These are phyloP conservation scores for Puntigrus tetrazona DNA, from an alignment of 2,113 vertebrate genomes.

Conservation along the genomic window DNA sequence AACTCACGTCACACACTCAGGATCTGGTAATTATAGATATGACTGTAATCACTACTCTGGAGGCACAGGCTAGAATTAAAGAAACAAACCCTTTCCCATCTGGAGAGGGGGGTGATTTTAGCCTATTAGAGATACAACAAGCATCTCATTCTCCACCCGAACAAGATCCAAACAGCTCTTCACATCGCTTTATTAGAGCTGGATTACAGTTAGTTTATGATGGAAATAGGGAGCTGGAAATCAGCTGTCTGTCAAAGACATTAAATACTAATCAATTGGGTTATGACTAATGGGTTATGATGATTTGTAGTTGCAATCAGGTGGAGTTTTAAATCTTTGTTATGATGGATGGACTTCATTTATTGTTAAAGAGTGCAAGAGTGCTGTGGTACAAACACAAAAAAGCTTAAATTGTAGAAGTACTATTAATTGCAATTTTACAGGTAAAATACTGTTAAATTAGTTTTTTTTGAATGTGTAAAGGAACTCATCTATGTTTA, in stretches of 20 bases:
- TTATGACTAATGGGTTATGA: conserved; percentile 3
- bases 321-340: conserved; percentile 10
- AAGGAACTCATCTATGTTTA: not conserved
- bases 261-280: conserved; percentile 19
- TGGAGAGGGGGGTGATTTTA: conserved; percentile 37
- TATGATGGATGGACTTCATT: not conserved
- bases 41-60: conserved; percentile 50
- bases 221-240: not conserved
- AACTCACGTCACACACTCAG: conserved; percentile 43
- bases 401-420: no score
- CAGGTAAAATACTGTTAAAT: no score
- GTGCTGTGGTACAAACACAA: not conserved
- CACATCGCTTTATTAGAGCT: not conserved
- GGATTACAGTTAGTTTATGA: not conserved
- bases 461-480: no score
- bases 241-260: conserved; percentile 8
- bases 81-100: conserved; percentile 38
- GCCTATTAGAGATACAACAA: conserved; percentile 43
- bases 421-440: no score
- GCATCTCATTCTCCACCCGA: conserved; percentile 21
- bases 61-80: conserved; percentile 42
- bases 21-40: conserved; percentile 56
- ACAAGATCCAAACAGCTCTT: conserved; percentile 15
- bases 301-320: not conserved
- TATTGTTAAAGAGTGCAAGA: not conserved